Percentiles rank a stretch among this genome's conserved stretches.
Conservation (phyloP, 2,888 invertebrate genomes). For the Acrobasis suavella region DNA sequence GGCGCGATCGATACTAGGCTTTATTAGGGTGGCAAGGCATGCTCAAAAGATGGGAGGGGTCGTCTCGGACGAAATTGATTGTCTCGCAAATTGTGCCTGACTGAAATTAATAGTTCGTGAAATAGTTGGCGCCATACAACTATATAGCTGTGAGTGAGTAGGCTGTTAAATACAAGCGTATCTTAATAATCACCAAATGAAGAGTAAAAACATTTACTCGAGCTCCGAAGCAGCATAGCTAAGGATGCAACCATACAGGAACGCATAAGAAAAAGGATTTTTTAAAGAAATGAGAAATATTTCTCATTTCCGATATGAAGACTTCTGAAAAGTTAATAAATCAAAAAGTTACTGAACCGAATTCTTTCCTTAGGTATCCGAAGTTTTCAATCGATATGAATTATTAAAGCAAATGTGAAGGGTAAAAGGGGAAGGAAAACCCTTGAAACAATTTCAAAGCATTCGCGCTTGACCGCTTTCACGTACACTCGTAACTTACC, state of each 20-base stretch:
- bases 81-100: constrained; percentile 23
- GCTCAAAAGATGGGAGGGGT: constrained; percentile 13
- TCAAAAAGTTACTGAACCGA: no score
- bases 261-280: no score
- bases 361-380: no score
- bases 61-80: constrained; percentile 22
- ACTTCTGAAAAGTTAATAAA: no score
- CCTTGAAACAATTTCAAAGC: constrained; percentile 16
- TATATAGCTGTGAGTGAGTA: no score
- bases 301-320: no score
- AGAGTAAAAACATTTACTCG: no score
- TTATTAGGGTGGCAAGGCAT: constrained; percentile 18
- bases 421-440: neutral
- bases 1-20: neutral
- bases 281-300: no score
- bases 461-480: constrained; percentile 6
- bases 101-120: constrained; percentile 20
- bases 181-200: no score
- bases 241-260: no score
- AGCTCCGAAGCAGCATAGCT: no score
- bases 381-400: neutral
- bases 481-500: neutral
- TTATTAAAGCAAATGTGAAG: constrained; percentile 1
- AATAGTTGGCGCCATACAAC: constrained; percentile 3
- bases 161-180: no score